phyloP scores from a whole-genome alignment of 2,113 vertebrate species.

The Hydrochoerus hydrochaeris region DNA sequence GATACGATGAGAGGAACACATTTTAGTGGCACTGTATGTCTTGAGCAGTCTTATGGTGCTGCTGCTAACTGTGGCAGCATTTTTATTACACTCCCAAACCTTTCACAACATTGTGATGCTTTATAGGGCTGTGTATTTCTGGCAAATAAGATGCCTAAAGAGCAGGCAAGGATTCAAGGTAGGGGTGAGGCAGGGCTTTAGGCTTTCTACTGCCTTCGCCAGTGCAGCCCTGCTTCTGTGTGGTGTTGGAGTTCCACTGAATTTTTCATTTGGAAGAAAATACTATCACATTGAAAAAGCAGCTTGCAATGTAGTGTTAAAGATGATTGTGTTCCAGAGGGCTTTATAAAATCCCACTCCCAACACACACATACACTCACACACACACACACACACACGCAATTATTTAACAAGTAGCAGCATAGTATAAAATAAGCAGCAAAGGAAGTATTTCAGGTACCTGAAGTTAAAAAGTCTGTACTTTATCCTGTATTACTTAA shows the following conservation, averaged over 20 bases:
- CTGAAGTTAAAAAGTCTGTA: not conserved
- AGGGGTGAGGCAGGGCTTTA: not conserved
- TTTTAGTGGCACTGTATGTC: not conserved
- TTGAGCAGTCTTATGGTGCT: not conserved
- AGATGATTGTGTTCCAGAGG: slow-evolving; percentile 2
- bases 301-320: slow-evolving; percentile 15
- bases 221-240: not conserved
- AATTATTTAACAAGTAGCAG: slow-evolving; percentile 1
- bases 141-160: not conserved
- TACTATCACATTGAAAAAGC: not conserved
- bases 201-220: not conserved
- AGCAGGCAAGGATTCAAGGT: not conserved
- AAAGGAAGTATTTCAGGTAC: slow-evolving; percentile 16
- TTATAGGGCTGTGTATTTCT: not conserved
- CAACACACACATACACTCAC: not conserved
- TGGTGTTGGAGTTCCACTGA: not conserved
- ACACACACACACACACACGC: not conserved
- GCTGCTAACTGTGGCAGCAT: not conserved
- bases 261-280: slow-evolving; percentile 28
- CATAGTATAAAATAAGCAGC: not conserved
- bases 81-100: not conserved
- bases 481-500: not conserved
- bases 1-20: not conserved
- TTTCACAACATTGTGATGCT: not conserved
- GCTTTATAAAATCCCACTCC: not conserved